Evolutionary conservation across 2,113 vertebrate genomes (phyloP), one percentile per base, ranked within the genome.

Genomic region (Protobothrops mucrosquamatus): DNA sequence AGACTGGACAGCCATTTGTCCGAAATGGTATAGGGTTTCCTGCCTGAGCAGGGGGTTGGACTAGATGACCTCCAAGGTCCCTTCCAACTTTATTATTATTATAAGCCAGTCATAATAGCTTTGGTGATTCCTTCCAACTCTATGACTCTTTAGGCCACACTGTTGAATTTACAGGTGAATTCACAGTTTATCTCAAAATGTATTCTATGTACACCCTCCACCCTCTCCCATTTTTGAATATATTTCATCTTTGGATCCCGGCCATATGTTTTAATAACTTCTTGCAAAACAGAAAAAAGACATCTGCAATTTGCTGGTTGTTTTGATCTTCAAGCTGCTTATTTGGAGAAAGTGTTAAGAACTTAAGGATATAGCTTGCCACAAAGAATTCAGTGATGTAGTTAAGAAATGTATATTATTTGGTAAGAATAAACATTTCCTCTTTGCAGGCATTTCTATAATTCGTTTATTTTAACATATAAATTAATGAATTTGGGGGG

Each of bases 261-360:
- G 61, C 87, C 87, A 92, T 43, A n/a, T 26, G 22, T 11, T 89
- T 92, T 89, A 74, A 56, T 51, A 89, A 23, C 39, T 56, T 57
- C 34, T 92, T 43, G 39, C 39, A 56, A 81, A 56, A 92, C n/a
- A 26, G 22, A 24, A 52, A 24, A 88, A 69, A 74, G 61, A 51
- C 86, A 89, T 92, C 92, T 92, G 92, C n/a, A 89, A 43, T 56
- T 89, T 81, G 92, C 74, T 55, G 11, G 52, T 89, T 92, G 59
- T 24, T 92, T 81, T 92, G 61, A 89, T 87, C 87, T 81, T 81
- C 87, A 89, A 56, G 61, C 34, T 92, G 86, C 29, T 89, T 81
- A 69, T 89, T 46, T 92, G 52, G 22, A 46, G 14, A 92, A 57
- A 56, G 15, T 2, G 6, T 74, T 55, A 55, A 92, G 48, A 81